Evolutionary conservation across 2,888 invertebrate species (phyloP).

Genomic region (Amiota communis): DNA sequence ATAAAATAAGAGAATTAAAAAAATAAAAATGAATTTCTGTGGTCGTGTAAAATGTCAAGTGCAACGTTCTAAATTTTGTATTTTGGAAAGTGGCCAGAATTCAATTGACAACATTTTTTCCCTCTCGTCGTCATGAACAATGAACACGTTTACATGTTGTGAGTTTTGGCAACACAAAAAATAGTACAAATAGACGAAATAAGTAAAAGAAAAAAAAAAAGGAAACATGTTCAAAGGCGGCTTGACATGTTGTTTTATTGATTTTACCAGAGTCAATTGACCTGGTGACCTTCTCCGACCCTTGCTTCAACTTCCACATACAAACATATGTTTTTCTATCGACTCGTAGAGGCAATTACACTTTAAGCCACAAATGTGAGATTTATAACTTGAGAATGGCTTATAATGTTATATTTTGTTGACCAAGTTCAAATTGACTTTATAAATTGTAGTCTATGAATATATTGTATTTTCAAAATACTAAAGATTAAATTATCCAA

Average conservation of each 20-base stretch:
- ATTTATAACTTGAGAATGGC: too few relatives aligned
- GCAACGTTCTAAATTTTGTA: constrained; percentile 10
- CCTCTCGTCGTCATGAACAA: constrained; percentile 16
- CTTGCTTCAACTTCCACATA: too few relatives aligned
- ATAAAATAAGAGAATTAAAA: not conserved
- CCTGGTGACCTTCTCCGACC: constrained; percentile 63
- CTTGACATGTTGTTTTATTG: constrained; percentile 11
- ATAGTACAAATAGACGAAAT: not conserved
- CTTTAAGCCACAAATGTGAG: too few relatives aligned
- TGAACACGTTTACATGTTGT: constrained; percentile 23
- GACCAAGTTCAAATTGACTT: too few relatives aligned
- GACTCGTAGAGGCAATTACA: too few relatives aligned
- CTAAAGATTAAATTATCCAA: too few relatives aligned
- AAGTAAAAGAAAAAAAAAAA: not conserved
- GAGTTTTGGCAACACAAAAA: constrained; percentile 15
- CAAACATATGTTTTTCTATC: too few relatives aligned
- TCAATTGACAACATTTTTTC: constrained; percentile 12
- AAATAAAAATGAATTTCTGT: constrained; percentile 3
- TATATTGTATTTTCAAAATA: too few relatives aligned
- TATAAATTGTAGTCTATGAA: too few relatives aligned
- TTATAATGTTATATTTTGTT: too few relatives aligned
- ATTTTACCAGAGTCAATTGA: not conserved
- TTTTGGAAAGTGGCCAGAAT: constrained; percentile 8
- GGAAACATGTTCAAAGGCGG: not conserved
- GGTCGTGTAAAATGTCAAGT: constrained; percentile 25